phyloP scores from a whole-genome alignment of 1,140 invertebrate species.

The Probaryconus sp. region DNA sequence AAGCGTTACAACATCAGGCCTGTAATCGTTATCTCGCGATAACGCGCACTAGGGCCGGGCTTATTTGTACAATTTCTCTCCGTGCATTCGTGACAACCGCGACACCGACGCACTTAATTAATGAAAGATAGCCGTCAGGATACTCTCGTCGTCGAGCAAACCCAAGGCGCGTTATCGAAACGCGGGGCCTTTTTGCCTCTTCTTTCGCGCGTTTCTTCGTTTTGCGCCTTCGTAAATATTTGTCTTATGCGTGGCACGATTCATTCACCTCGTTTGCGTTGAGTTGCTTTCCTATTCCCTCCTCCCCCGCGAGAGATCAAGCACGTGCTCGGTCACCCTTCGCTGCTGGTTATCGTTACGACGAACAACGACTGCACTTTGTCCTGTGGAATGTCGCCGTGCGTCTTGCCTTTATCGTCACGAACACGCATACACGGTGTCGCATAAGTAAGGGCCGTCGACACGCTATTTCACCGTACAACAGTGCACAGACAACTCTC shows the following conservation, averaged over 20 bases:
- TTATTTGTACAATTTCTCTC: conserved; percentile 22
- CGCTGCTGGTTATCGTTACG: conserved; percentile 58
- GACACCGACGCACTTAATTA: conserved; percentile 33
- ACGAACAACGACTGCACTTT: conserved; percentile 62
- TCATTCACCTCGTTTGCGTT: conserved; percentile 53
- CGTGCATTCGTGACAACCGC: not conserved
- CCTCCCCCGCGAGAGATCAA: conserved; percentile 49
- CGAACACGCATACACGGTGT: conserved; percentile 58
- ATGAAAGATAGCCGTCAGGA: conserved; percentile 16
- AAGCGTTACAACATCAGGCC: conserved; percentile 19
- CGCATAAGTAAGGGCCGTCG: conserved; percentile 53
- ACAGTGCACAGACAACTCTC: conserved; percentile 9
- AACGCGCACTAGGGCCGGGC: conserved; percentile 12
- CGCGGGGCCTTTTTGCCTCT: conserved; percentile 4
- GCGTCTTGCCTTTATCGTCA: conserved; percentile 62
- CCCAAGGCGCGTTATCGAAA: conserved; percentile 34
- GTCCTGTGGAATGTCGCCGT: conserved; percentile 59
- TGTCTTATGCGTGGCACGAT: conserved; percentile 49
- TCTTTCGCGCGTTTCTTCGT: conserved; percentile 18
- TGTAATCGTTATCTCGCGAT: conserved; percentile 33
- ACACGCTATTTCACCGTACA: conserved; percentile 30
- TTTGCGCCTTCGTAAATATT: conserved; percentile 50
- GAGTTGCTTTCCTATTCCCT: too few species aligned
- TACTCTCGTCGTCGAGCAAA: conserved; percentile 8
- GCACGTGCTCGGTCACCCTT: conserved; percentile 61